These are phyloP conservation scores for Himalopsyche phryganea DNA, from an alignment of 1,140 invertebrate species.

Conservation along the genomic window DNA sequence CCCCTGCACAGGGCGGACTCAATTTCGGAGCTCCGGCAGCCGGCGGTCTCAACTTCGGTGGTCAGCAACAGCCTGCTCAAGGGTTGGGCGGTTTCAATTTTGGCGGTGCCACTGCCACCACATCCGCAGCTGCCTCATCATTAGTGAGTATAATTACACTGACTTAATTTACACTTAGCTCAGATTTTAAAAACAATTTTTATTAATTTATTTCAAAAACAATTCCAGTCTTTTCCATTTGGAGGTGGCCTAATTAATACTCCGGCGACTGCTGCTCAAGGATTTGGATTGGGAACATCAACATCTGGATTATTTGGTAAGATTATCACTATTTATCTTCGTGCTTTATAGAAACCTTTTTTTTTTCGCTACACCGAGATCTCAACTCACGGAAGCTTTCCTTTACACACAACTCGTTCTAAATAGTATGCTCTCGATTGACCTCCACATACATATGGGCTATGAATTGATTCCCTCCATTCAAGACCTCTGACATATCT, in stretches of 20 bases:
- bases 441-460: too few species aligned
- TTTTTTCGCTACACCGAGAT: too few species aligned
- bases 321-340: background rate
- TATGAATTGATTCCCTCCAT: too few species aligned
- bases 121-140: slow-evolving; percentile 8
- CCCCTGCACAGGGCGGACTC: slow-evolving; percentile 19
- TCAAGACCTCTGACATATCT: too few species aligned
- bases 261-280: background rate
- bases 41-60: slow-evolving; percentile 34
- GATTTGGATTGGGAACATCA: slow-evolving; percentile 15
- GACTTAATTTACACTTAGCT: too few species aligned
- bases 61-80: slow-evolving; percentile 31
- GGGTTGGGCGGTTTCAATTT: slow-evolving; percentile 29
- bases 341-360: too few species aligned
- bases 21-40: slow-evolving; percentile 34
- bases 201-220: too few species aligned
- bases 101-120: slow-evolving; percentile 14
- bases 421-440: too few species aligned
- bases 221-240: slow-evolving; percentile 28
- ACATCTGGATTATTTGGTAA: slow-evolving; percentile 16
- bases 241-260: slow-evolving; percentile 6
- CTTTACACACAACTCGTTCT: too few species aligned
- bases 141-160: too few species aligned
- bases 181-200: too few species aligned
- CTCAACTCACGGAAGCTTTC: too few species aligned